These are phyloP conservation scores for Deilephila porcellus DNA, from an alignment of 2,888 invertebrate species.

Conservation along the genomic window DNA sequence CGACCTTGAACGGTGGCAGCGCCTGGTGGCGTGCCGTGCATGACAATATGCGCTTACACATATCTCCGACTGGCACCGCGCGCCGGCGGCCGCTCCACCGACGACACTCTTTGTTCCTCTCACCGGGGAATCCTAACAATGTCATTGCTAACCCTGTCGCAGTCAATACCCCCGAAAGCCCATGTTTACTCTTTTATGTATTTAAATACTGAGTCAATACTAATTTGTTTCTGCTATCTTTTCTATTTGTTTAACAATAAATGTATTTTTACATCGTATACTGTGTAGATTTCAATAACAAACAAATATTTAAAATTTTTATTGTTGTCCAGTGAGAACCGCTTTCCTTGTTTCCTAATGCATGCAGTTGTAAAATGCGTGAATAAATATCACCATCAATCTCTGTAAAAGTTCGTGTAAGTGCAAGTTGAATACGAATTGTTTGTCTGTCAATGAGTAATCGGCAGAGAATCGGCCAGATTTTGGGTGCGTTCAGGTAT, in stretches of 20 bases:
- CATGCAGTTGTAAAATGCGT: constrained; percentile 9
- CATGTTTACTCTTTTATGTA: constrained; percentile 52
- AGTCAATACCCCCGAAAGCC: constrained; percentile 60
- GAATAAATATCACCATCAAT: constrained; percentile 30
- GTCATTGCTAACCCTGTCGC: constrained; percentile 43
- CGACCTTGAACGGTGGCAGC: constrained; percentile 67
- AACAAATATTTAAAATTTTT: neutral
- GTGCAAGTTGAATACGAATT: constrained; percentile 44
- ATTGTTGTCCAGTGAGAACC: neutral
- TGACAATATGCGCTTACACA: constrained; percentile 58
- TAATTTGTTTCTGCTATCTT: constrained; percentile 45
- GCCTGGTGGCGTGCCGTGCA: constrained; percentile 65
- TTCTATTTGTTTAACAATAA: constrained; percentile 44
- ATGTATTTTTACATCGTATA: neutral
- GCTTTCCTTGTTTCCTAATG: neutral
- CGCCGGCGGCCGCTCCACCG: constrained; percentile 26
- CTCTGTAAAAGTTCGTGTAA: constrained; percentile 15
- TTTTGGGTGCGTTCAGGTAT: constrained; percentile 55
- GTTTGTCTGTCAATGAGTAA: constrained; percentile 58
- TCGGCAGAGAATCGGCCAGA: constrained; percentile 48
- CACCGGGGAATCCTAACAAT: constrained; percentile 52
- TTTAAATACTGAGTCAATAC: constrained; percentile 46
- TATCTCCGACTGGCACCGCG: constrained; percentile 53
- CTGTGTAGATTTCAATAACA: constrained; percentile 36
- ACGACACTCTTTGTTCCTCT: constrained; percentile 60